Evolutionary conservation across 2,797 vertebrate species (phyloP), one percentile per base, ranked within the genome.

Genomic region (Characodon lateralis): DNA sequence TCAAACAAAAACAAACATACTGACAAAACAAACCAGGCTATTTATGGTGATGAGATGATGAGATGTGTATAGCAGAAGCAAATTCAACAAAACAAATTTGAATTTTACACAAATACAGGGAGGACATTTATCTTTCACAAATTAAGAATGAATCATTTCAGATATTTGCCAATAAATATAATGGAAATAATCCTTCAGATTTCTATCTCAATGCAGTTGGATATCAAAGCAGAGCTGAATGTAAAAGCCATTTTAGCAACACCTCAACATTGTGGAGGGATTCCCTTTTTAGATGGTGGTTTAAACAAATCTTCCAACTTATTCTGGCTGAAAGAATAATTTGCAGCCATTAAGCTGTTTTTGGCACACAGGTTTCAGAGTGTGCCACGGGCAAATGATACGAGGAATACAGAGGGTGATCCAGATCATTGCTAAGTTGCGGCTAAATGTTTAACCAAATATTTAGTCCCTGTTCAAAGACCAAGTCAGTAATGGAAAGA

Each of bases 1-100:
- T n/a, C n/a, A n/a, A n/a, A n/a, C n/a, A n/a, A n/a, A n/a, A n/a
- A n/a, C n/a, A n/a, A n/a, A n/a, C n/a, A 16, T 51, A 14, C 22
- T 76, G 87, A 76, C 72, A 73, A 77, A 80, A 51, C 74, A 68
- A 77, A 76, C 22, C 74, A 73, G 71, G 74, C 72, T 72, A 66
- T 61, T 71, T 72, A 73, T 74, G 56, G 58, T 56, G 63, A 8
- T 9, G 16, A 76, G 43, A 58, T 59, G 20, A 9, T 74, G 51
- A 48, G 76, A 72, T 75, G 14, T 18, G 46, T 66, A 41, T 12
- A 41, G 8, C 63, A 66, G 35, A 41, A 41, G 22, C 20, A 66
- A 41, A 66, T 66, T 41, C 35, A 66, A 41, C 9, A 41, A 66
- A 66, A 66, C 9, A 5, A 12, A 63, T 63, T 63, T 7, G 14